phyloP scores from a whole-genome alignment of 2,797 vertebrate genomes.

The Salarias fasciatus region DNA sequence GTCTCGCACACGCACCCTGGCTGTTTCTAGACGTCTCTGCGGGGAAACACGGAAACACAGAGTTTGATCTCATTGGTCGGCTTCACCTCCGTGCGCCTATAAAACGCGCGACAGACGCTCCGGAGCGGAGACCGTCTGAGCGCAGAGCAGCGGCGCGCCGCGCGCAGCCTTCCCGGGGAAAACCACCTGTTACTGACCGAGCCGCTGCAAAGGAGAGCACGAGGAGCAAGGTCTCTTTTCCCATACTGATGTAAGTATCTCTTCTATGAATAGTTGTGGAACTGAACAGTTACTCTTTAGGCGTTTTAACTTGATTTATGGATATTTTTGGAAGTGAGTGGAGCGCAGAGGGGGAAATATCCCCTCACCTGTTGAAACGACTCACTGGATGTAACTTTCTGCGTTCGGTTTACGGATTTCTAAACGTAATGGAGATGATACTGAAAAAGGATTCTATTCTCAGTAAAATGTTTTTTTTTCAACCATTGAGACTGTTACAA shows the following conservation, averaged over 20 bases:
- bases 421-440: too few species aligned
- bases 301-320: too few species aligned
- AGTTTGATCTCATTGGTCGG: constrained; percentile 77
- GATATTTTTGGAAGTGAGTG: constrained; percentile 1
- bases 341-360: constrained; percentile 27
- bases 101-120: constrained; percentile 53
- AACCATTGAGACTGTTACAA: too few species aligned
- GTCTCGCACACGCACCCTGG: constrained; percentile 5
- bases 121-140: constrained; percentile 49
- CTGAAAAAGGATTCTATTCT: too few species aligned
- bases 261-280: background rate
- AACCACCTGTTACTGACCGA: constrained; percentile 50
- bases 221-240: background rate
- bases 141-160: constrained; percentile 60
- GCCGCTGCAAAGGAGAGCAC: constrained; percentile 5
- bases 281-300: background rate
- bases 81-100: constrained; percentile 56
- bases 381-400: too few species aligned
- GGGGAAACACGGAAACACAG: constrained; percentile 19
- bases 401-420: too few species aligned
- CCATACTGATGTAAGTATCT: constrained; percentile 53
- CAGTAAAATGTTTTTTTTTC: too few species aligned
- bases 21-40: constrained; percentile 23
- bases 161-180: constrained; percentile 25
- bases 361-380: constrained; percentile 31